phyloP scores from a whole-genome alignment of 2,888 invertebrate genomes.

The Meloe dianella region DNA sequence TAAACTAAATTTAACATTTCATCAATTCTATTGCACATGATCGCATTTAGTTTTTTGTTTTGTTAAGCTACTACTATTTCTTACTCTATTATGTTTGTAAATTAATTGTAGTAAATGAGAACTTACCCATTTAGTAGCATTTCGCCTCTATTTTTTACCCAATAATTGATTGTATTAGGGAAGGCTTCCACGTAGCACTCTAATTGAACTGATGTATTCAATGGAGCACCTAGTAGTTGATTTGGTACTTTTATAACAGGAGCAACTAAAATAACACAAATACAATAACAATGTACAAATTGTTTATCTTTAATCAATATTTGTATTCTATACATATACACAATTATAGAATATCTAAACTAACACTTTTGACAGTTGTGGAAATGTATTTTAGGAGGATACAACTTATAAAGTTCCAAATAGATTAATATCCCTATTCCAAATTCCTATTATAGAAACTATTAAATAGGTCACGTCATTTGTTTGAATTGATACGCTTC shows the following conservation, averaged over 20 bases:
- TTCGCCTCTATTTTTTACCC: slow-evolving; percentile 79
- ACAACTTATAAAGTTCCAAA: background rate
- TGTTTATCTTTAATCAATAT: background rate
- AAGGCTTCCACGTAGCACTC: slow-evolving; percentile 90
- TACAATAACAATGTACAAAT: background rate
- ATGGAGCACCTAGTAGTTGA: slow-evolving; percentile 85
- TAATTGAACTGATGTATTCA: slow-evolving; percentile 83
- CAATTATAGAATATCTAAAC: background rate
- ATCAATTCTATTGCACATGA: no score
- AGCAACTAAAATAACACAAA: slow-evolving; percentile 68
- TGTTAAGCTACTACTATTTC: no score
- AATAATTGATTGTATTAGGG: slow-evolving; percentile 79
- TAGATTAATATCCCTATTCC: slow-evolving; percentile 4
- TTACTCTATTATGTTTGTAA: background rate
- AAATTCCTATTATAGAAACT: slow-evolving; percentile 12
- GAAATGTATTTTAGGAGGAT: background rate
- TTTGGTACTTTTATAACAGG: slow-evolving; percentile 89
- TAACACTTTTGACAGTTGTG: no score
- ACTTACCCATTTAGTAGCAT: slow-evolving; percentile 84
- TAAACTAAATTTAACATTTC: no score
- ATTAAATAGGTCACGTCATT: slow-evolving; percentile 5
- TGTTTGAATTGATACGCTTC: slow-evolving; percentile 12
- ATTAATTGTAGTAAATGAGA: background rate
- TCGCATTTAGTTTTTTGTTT: no score
- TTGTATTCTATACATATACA: background rate